Conservation (phyloP, 2,888 invertebrate species). For the Steinernema scapterisci region DNA sequence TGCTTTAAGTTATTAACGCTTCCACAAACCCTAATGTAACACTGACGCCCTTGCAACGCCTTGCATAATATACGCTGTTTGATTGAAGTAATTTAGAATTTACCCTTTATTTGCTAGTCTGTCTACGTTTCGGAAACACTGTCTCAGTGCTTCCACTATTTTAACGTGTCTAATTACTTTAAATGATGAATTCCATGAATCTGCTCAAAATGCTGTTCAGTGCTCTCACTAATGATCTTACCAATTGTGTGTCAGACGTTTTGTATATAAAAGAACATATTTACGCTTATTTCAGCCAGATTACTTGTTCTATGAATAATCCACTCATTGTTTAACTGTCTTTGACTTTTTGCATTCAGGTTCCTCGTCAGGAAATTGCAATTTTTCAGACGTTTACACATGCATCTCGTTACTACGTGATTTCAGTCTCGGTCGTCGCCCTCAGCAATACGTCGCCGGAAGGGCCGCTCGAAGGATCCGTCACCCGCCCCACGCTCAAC, state of each 20-base stretch:
- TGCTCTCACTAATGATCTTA: not conserved
- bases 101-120: not conserved
- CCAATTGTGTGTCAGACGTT: not conserved
- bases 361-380: too few relatives aligned
- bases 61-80: not conserved
- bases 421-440: not conserved
- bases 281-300: too few relatives aligned
- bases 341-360: too few relatives aligned
- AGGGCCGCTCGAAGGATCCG: conserved; percentile 3
- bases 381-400: too few relatives aligned
- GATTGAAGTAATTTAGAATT: not conserved
- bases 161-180: not conserved
- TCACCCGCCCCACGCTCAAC: conserved; percentile 15
- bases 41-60: not conserved
- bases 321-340: too few relatives aligned
- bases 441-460: not conserved
- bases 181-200: conserved; percentile 16
- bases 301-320: too few relatives aligned
- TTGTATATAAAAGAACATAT: not conserved
- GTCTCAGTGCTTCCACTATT: not conserved
- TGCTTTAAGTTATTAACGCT: not conserved
- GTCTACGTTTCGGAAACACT: not conserved
- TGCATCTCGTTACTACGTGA: too few relatives aligned
- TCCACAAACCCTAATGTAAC: not conserved
- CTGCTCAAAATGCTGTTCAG: conserved; percentile 1